Percentiles rank a stretch among this genome's conserved stretches.
Conservation (phyloP, 2,113 vertebrate genomes). For the Suncus etruscus region DNA sequence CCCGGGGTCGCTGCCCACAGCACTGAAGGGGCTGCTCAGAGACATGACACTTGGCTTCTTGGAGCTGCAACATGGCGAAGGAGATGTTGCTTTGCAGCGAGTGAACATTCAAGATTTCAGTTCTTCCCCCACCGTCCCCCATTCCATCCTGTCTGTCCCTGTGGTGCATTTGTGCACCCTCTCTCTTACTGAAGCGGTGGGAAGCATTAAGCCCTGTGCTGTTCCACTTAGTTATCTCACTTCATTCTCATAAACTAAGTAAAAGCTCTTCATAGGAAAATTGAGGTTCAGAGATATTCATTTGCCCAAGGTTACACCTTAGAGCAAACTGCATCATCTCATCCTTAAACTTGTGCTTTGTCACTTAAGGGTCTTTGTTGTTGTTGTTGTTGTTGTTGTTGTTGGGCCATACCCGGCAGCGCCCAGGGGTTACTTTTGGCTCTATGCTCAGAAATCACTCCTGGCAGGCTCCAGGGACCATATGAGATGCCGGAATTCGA, state of each 20-base stretch:
- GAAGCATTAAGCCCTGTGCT: not conserved
- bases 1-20: slow-evolving; percentile 89
- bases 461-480: no score
- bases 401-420: no score
- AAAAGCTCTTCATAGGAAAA: not conserved
- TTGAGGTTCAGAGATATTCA: slow-evolving; percentile 12
- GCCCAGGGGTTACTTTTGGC: no score
- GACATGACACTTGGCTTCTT: slow-evolving; percentile 77
- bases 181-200: not conserved
- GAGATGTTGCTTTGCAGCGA: not conserved
- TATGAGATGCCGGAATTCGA: no score
- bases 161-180: no score
- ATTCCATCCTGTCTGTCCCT: not conserved
- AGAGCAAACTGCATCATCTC: not conserved
- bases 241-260: not conserved
- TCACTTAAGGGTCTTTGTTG: not conserved
- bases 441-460: no score
- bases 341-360: slow-evolving; percentile 35
- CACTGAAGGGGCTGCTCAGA: slow-evolving; percentile 87
- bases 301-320: not conserved
- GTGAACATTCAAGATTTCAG: not conserved
- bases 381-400: no score
- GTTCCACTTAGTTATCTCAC: not conserved
- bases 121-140: not conserved
- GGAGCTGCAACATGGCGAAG: slow-evolving; percentile 44